These are phyloP conservation scores for Drosophila ananassae DNA, from an alignment of 1,140 invertebrate species.

Conservation along the genomic window DNA sequence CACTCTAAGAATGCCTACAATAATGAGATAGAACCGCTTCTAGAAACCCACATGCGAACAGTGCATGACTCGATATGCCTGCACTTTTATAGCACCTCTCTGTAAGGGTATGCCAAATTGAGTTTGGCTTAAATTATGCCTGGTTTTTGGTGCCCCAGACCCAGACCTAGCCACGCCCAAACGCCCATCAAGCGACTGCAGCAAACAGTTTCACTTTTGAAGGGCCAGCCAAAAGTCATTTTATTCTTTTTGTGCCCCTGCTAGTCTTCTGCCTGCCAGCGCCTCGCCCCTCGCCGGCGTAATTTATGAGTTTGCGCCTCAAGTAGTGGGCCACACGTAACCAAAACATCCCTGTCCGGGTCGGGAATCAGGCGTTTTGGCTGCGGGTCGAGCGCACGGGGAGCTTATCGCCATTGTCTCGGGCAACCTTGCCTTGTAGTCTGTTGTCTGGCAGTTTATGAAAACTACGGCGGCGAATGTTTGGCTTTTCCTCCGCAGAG, in stretches of 20 bases:
- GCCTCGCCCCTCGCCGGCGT: constrained; percentile 19
- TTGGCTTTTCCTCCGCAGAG: constrained; percentile 26
- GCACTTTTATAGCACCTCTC: constrained; percentile 3
- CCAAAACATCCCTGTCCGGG: constrained; percentile 31
- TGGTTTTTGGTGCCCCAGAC: constrained; percentile 49
- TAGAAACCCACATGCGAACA: neutral
- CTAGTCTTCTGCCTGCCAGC: too few relatives aligned
- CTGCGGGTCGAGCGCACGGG: neutral
- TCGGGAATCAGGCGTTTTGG: neutral
- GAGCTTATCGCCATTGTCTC: constrained; percentile 75
- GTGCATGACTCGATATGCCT: neutral
- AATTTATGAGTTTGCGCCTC: constrained; percentile 81
- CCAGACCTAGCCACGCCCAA: constrained; percentile 54
- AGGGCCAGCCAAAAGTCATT: constrained; percentile 72
- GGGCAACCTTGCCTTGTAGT: constrained; percentile 35
- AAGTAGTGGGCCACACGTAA: constrained; percentile 69
- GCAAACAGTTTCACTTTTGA: constrained; percentile 75
- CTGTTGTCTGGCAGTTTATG: constrained; percentile 68
- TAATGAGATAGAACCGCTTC: neutral
- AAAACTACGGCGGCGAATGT: constrained; percentile 75
- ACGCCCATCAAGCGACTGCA: constrained; percentile 68
- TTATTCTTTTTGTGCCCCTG: constrained; percentile 32
- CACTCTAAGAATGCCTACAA: neutral
- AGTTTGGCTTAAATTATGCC: constrained; percentile 74
- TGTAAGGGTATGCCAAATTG: constrained; percentile 43